Percentiles rank a stretch among this genome's conserved stretches.
Evolutionary conservation across 2,888 invertebrate genomes (phyloP).

Genomic region (Euspilapteryx auroguttella): DNA sequence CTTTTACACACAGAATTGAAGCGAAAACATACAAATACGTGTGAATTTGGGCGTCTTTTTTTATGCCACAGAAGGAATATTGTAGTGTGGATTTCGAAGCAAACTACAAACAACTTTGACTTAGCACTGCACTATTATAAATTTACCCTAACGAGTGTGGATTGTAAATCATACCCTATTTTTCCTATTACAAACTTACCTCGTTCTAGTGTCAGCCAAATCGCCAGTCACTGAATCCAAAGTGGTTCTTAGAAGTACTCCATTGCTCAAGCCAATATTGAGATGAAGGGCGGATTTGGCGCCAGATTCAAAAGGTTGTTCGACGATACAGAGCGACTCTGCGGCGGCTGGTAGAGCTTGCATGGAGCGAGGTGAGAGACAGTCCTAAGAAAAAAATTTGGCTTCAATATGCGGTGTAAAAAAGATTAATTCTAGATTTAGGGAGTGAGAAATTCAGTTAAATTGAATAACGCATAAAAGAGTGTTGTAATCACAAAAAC

Average conservation of each 20-base stretch:
- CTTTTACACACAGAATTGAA: no score
- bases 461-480: constrained; percentile 56
- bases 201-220: constrained; percentile 93
- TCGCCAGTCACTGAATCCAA: constrained; percentile 96
- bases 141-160: no score
- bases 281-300: constrained; percentile 79
- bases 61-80: no score
- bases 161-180: neutral
- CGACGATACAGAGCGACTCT: constrained; percentile 95
- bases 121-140: no score
- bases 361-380: constrained; percentile 92
- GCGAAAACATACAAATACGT: no score
- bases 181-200: constrained; percentile 30
- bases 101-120: no score
- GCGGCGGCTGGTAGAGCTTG: constrained; percentile 95
- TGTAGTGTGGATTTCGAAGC: no score
- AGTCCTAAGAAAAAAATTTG: constrained; percentile 65
- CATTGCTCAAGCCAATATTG: constrained; percentile 97
- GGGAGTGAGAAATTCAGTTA: no score
- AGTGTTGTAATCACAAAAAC: constrained; percentile 44
- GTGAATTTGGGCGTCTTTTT: no score
- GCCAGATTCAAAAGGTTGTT: constrained; percentile 72
- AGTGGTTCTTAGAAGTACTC: constrained; percentile 90
- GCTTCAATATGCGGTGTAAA: no score
- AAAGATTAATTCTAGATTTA: no score